A percentile compares a stretch with the other conserved stretches of the same genome.
Evolutionary conservation across 2,113 vertebrate species (phyloP).

Genomic region (Lutjanus erythropterus): DNA sequence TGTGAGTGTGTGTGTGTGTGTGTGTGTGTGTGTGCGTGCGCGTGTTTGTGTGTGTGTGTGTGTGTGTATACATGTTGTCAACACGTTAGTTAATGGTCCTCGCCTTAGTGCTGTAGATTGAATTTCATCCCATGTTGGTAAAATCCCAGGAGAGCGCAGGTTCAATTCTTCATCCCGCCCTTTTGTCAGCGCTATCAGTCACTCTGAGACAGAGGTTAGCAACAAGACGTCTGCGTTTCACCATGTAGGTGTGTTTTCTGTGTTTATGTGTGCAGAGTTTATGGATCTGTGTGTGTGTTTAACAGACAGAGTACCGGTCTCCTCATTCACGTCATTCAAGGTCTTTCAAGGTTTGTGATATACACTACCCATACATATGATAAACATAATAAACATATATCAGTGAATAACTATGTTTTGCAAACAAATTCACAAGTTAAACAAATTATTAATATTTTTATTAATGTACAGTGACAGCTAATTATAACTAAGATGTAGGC

Average conservation of each 20-base stretch:
- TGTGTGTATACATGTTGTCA: neutral
- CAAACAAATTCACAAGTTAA: too few relatives aligned
- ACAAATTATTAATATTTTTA: too few relatives aligned
- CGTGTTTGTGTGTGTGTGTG: neutral
- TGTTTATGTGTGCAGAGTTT: neutral
- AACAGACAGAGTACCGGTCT: neutral
- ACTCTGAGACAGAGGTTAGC: neutral
- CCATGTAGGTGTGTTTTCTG: neutral
- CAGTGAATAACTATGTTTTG: too few relatives aligned
- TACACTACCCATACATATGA: too few relatives aligned
- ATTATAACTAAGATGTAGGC: too few relatives aligned
- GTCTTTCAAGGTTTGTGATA: neutral
- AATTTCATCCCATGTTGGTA: constrained; percentile 40
- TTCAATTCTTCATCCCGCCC: constrained; percentile 41
- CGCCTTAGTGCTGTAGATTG: constrained; percentile 23
- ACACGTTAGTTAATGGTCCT: constrained; percentile 28
- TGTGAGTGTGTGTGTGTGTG: too few relatives aligned
- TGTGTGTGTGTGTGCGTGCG: neutral
- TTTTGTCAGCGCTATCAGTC: constrained; percentile 20
- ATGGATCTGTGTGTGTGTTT: neutral
- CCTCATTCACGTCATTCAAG: neutral
- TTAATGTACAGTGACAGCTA: too few relatives aligned
- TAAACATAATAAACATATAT: too few relatives aligned
- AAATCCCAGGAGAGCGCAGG: constrained; percentile 36
- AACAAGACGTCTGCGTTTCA: neutral